A percentile compares a stretch with the other conserved stretches of the same genome.
phyloP scores from a whole-genome alignment of 2,113 vertebrate species.

The Pygoscelis antarcticus region DNA sequence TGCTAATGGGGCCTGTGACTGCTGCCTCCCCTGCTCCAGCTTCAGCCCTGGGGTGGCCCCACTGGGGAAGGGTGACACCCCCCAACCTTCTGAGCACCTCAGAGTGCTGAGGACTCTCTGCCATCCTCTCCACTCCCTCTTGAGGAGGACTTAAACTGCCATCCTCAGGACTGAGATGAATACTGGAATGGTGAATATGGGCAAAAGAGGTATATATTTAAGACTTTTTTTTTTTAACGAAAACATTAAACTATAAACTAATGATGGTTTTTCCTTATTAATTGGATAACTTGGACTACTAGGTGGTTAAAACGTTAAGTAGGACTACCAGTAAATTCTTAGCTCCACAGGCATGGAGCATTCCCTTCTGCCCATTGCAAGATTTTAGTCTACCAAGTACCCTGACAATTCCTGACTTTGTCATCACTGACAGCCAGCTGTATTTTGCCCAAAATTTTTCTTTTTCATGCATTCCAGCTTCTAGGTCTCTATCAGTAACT shows the following conservation, averaged over 20 bases:
- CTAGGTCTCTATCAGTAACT: neutral
- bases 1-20: neutral
- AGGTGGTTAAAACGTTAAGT: neutral
- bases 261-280: neutral
- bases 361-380: neutral
- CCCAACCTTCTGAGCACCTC: neutral
- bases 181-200: neutral
- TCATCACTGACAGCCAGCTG: neutral
- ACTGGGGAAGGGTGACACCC: neutral
- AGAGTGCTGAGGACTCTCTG: neutral
- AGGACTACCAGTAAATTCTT: neutral
- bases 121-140: neutral
- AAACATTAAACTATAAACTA: neutral
- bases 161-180: neutral
- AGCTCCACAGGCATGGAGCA: fast-evolving
- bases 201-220: neutral
- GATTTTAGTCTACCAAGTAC: neutral
- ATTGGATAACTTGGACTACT: neutral
- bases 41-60: neutral
- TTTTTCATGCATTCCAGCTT: neutral
- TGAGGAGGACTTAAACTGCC: neutral
- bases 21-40: neutral
- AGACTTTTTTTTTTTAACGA: neutral
- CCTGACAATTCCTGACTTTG: neutral
- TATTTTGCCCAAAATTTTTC: neutral